Evolutionary conservation across 2,113 vertebrate genomes (phyloP).

Genomic region (Bostrychus sinensis): DNA sequence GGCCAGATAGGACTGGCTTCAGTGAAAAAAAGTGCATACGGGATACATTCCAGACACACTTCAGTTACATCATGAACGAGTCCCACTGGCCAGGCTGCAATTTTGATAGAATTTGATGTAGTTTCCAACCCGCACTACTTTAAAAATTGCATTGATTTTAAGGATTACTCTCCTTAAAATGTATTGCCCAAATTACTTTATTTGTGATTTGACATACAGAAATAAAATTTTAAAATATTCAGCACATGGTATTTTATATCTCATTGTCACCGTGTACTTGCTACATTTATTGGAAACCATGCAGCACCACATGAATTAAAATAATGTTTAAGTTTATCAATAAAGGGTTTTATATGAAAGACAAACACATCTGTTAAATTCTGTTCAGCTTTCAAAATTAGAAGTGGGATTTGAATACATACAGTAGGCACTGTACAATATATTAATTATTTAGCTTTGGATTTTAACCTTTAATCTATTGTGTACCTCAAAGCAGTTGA

Average conservation of each 20-base stretch:
- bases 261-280: neutral
- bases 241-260: neutral
- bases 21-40: too few relatives aligned
- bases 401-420: conserved; percentile 1
- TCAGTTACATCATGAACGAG: too few relatives aligned
- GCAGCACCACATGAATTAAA: conserved; percentile 26
- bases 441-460: neutral
- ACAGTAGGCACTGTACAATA: conserved; percentile 9
- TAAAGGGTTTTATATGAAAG: neutral
- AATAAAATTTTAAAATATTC: neutral
- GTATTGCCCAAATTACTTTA: neutral
- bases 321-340: neutral
- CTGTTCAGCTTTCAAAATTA: conserved; percentile 8
- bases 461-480: conserved; percentile 2
- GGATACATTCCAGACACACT: too few relatives aligned
- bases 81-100: too few relatives aligned
- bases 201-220: neutral
- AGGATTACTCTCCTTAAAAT: too few relatives aligned
- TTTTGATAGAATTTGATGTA: too few relatives aligned
- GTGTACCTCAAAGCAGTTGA: neutral
- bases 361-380: neutral
- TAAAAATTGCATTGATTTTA: too few relatives aligned
- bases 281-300: conserved; percentile 17
- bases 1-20: too few relatives aligned
- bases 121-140: too few relatives aligned